Base-by-base conservation (phyloP, 92 coral and sea anemone genomes). In the Bergia puertoricense region DNA sequence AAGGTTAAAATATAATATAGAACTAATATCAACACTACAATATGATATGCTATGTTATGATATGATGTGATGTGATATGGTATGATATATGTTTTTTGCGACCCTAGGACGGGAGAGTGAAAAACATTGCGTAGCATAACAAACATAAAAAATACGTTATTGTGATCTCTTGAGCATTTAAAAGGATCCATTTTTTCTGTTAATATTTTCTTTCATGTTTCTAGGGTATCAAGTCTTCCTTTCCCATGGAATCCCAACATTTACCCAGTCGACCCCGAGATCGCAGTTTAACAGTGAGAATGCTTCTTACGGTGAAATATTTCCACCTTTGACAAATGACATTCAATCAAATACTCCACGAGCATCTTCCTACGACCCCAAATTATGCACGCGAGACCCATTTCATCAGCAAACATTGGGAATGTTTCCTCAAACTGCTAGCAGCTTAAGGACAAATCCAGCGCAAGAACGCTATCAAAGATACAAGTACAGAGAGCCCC, bases 401-500 rank as follows among this genome's bases (percentile, higher is more conserved):
- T 4, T 8, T 6, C 4, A 7, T 1, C 38, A 30, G 38, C 65
- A 1, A n/a, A 10, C 82, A 22, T n/a, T 30, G 40, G 54, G 3
- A n/a, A 79, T 11, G 44, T n/a, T 40, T 50, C 22, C 65, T 16
- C n/a, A 38, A 56, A 81, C 73, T 76, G 5, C 80, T 11, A 20
- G 40, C 16, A 59, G 38, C 4, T 40, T 9, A n/a, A 15, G 41
- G 75, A 18, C 42, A 43, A 44, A 20, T 18, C 57, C 54, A 45
- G n/a, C 46, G 6, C 46, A 37, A 18, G 74, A 41, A 37, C 37
- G 20, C 73, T 5, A n/a, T 0, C 20, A 20, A 43, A 44, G 41
- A 10, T 79, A 79, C 68, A 50, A 40, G 48, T n/a, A 23, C 86
- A 68, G 86, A 43, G 40, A 71, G 37, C 86, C 77, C 22, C 86